A percentile compares a stretch with the other conserved stretches of the same genome.
phyloP scores from a whole-genome alignment of 2,113 vertebrate genomes.

The Channa argus region DNA sequence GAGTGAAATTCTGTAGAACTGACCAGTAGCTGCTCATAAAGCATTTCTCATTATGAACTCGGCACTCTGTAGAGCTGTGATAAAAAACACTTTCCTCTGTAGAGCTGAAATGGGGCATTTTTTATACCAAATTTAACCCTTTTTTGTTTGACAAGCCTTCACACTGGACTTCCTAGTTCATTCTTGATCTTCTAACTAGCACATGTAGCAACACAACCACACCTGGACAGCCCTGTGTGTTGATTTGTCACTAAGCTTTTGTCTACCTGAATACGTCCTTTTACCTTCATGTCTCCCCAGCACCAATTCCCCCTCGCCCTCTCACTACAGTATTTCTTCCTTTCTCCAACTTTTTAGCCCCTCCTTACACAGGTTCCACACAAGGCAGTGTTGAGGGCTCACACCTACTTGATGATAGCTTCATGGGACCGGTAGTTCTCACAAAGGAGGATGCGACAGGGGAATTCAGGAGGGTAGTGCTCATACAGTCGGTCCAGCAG shows the following conservation, averaged over 20 bases:
- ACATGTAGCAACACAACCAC: too few relatives aligned
- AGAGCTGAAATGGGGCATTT: neutral
- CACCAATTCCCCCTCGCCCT: neutral
- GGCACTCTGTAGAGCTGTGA: too few relatives aligned
- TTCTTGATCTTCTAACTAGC: neutral
- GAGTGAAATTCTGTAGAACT: neutral
- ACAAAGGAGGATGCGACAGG: conserved; percentile 97
- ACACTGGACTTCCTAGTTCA: neutral
- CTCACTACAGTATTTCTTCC: neutral
- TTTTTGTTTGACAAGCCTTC: neutral
- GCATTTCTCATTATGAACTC: too few relatives aligned
- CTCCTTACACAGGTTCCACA: conserved; percentile 18
- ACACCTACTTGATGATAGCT: conserved; percentile 99
- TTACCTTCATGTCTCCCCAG: neutral
- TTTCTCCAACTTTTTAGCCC: conserved; percentile 7
- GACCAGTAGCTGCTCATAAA: neutral
- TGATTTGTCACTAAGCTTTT: too few relatives aligned
- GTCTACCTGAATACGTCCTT: too few relatives aligned
- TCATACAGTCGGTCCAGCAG: conserved; percentile 97
- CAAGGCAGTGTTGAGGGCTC: conserved; percentile 72
- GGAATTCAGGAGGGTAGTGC: conserved; percentile 96
- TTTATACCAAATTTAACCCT: neutral
- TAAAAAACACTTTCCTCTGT: too few relatives aligned
- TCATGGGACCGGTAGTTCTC: conserved; percentile 99
- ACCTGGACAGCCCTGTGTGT: neutral